Percentiles rank a stretch among this genome's conserved stretches.
Evolutionary conservation across 2,888 invertebrate species (phyloP).

Genomic region (Diarsia mendica): DNA sequence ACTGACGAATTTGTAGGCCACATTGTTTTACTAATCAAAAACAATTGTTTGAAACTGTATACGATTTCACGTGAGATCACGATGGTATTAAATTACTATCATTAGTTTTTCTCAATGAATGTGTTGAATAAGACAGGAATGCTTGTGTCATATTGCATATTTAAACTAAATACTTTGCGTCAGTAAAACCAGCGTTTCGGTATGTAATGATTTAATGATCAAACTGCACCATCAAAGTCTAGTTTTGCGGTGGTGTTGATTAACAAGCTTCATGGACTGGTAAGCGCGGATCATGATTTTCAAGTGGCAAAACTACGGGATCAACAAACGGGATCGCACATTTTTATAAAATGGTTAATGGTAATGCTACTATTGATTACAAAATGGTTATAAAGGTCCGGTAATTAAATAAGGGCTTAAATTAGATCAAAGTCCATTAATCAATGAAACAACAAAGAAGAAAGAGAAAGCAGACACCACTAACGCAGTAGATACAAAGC

Average conservation of each 20-base stretch:
- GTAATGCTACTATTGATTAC: neutral
- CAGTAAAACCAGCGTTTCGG: neutral
- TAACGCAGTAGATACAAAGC: conserved; percentile 39
- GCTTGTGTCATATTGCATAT: neutral
- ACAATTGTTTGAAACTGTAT: conserved; percentile 74
- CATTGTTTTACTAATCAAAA: conserved; percentile 78
- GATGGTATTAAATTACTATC: conserved; percentile 63
- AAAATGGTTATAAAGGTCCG: neutral
- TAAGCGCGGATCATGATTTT: conserved; percentile 13
- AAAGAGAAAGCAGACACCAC: conserved; percentile 40
- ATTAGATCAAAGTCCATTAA: conserved; percentile 32
- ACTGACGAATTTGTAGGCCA: conserved; percentile 77
- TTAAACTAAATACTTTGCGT: neutral
- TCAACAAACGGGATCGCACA: neutral
- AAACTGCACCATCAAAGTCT: conserved; percentile 9
- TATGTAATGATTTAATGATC: neutral
- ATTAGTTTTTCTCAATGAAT: conserved; percentile 52
- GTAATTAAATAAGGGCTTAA: conserved; percentile 9
- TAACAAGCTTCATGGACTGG: conserved; percentile 14
- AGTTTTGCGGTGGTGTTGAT: conserved; percentile 1
- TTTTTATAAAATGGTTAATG: neutral
- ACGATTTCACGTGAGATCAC: conserved; percentile 73
- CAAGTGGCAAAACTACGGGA: too few species aligned
- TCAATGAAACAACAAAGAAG: conserved; percentile 40
- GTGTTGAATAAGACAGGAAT: conserved; percentile 30